phyloP scores from a whole-genome alignment of 2,888 invertebrate species.

The Prenolepis imparis region DNA sequence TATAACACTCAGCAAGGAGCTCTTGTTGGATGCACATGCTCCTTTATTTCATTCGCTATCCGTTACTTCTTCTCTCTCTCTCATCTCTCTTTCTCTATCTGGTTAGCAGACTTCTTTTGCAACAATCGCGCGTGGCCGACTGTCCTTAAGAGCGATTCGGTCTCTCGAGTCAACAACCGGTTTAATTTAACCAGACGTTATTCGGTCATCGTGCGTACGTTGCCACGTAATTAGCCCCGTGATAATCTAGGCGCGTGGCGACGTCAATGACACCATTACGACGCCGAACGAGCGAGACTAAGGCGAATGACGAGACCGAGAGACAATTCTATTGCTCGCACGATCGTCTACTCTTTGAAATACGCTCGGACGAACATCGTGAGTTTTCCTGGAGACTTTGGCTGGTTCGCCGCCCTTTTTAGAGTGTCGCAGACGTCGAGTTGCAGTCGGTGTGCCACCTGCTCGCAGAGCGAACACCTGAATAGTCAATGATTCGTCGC shows the following conservation, averaged over 20 bases:
- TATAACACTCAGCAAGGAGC: constrained; percentile 53
- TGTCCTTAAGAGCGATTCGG: constrained; percentile 31
- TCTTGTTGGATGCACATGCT: constrained; percentile 18
- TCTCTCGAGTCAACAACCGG: constrained; percentile 69
- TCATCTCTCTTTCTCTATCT: not conserved
- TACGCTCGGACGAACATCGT: not conserved
- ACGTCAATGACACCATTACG: constrained; percentile 68
- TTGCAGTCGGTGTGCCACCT: constrained; percentile 62
- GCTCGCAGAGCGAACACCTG: constrained; percentile 70
- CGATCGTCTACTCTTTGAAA: not conserved
- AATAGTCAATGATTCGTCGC: constrained; percentile 79
- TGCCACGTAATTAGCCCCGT: constrained; percentile 84
- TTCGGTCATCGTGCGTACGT: constrained; percentile 80
- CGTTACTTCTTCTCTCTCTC: not conserved
- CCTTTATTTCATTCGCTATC: not conserved
- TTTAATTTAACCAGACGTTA: constrained; percentile 81
- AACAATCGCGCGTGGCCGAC: constrained; percentile 12
- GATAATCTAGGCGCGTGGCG: constrained; percentile 79
- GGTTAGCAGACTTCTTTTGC: constrained; percentile 19
- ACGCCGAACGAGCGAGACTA: constrained; percentile 58
- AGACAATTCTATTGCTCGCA: constrained; percentile 31
- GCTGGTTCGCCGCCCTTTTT: constrained; percentile 52
- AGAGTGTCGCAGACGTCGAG: constrained; percentile 45
- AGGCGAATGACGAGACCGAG: constrained; percentile 35
- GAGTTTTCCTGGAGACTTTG: constrained; percentile 34